Percentiles rank a stretch among this genome's conserved stretches.
These are phyloP conservation scores for Cryptosula pallasiana DNA, from an alignment of 2,888 invertebrate genomes.

Conservation along the genomic window DNA sequence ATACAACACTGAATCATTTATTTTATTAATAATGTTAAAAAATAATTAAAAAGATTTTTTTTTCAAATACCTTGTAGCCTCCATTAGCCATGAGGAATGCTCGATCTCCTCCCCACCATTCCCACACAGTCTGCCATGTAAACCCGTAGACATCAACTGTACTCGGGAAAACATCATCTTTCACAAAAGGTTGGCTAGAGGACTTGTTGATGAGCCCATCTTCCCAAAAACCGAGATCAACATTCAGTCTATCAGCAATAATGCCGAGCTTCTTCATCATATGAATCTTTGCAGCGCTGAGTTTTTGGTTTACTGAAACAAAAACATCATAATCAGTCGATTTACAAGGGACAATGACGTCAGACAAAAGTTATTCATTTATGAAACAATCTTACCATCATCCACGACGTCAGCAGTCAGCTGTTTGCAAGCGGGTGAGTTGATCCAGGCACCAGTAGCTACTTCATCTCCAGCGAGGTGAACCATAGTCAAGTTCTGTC, in stretches of 20 bases:
- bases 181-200: neutral
- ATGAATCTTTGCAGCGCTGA: neutral
- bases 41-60: neutral
- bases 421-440: slow-evolving; percentile 37
- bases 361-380: neutral
- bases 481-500: slow-evolving; percentile 34
- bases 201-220: slow-evolving; percentile 35
- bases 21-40: no score
- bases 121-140: slow-evolving; percentile 42
- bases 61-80: slow-evolving; percentile 39
- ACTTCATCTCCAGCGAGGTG: slow-evolving; percentile 50
- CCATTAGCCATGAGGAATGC: slow-evolving; percentile 40
- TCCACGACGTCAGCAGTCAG: slow-evolving; percentile 24
- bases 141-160: slow-evolving; percentile 33
- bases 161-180: slow-evolving; percentile 26
- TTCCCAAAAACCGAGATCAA: slow-evolving; percentile 39
- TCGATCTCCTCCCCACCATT: slow-evolving; percentile 33
- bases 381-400: neutral
- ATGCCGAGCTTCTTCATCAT: slow-evolving; percentile 3
- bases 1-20: neutral
- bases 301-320: no score
- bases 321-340: no score
- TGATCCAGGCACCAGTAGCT: slow-evolving; percentile 38
- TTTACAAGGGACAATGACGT: no score
- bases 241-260: neutral